Evolutionary conservation across 1,140 invertebrate genomes (phyloP).

Genomic region (Psilanteris sp.): DNA sequence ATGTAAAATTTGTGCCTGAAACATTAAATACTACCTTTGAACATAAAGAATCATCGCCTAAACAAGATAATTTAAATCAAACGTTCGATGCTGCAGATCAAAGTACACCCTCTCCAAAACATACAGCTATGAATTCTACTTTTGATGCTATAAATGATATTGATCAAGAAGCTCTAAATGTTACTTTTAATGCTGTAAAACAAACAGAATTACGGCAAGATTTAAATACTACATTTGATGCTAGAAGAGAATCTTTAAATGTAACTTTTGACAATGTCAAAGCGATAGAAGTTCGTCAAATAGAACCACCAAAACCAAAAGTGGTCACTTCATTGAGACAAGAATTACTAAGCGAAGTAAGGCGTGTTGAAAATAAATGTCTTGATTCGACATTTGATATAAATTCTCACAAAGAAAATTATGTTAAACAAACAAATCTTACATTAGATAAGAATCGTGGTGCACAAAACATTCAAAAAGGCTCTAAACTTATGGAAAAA

Average conservation of each 20-base stretch:
- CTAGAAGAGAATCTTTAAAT: neutral
- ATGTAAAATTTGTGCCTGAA: neutral
- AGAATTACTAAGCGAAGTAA: constrained; percentile 67
- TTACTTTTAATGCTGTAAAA: constrained; percentile 4
- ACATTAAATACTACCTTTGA: constrained; percentile 6
- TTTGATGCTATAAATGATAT: neutral
- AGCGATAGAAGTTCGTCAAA: neutral
- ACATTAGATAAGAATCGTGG: constrained; percentile 20
- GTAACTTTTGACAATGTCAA: neutral
- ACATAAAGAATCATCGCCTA: neutral
- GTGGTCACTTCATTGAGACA: constrained; percentile 44
- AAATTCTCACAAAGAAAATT: constrained; percentile 42
- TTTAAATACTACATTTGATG: neutral
- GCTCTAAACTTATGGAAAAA: constrained; percentile 21
- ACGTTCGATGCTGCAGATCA: constrained; percentile 15
- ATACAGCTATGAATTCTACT: neutral
- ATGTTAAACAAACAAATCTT: constrained; percentile 24
- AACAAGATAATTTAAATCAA: constrained; percentile 4
- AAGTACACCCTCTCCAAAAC: neutral
- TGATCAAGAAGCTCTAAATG: constrained; percentile 1
- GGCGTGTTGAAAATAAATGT: constrained; percentile 54
- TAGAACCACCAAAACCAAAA: constrained; percentile 22
- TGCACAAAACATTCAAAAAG: constrained; percentile 11
- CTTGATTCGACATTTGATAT: constrained; percentile 65
- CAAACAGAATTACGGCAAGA: neutral